Evolutionary conservation across 1,140 invertebrate genomes (phyloP), one percentile per base, ranked within the genome.

Genomic region (Littorina saxatilis): DNA sequence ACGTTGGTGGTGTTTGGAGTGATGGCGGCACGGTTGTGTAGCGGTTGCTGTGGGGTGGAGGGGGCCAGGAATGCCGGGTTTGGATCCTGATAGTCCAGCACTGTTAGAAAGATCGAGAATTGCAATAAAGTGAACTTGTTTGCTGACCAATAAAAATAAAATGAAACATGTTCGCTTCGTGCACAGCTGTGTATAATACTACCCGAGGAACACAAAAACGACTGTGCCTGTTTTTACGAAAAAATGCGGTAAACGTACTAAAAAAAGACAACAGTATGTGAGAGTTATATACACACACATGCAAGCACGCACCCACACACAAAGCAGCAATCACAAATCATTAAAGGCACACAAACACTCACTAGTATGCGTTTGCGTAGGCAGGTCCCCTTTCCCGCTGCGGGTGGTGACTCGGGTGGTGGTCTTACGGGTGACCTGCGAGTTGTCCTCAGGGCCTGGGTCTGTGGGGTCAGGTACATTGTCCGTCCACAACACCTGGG

Each of bases 401-500:
- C 84, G 83, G 13, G 88, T 86, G n/a, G 88, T 89, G 9, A 88
- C 83, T n/a, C 87, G 75, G n/a, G 84, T 87, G 27, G 88, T 84
- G 35, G 87, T 89, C 78, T 88, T 88, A 27, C 88, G 72, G 23
- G 87, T 87, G 15, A 89, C 86, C 61, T 87, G 86, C 35, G 87
- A 87, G 66, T 87, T 89, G 32, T 85, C 85, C 2, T 70, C 84
- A 40, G 82, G 82, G 15, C 73, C 79, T 17, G 84, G 86, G 37
- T 89, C 88, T 11, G 86, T 87, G 9, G 87, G 86, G 63, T 89
- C 87, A 52, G 83, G 83, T 39, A 85, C 85, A 2, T 72, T 83
- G 76, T 88, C 88, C 58, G 83, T 85, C 88, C 88, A 89, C 17
- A 86, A 68, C 2, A 87, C 84, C 80, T 89, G 88, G n/a, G 83